Evolutionary conservation across 2,797 vertebrate species (phyloP), one percentile per base, ranked within the genome.

Genomic region (Pangasius sanitwongsei): DNA sequence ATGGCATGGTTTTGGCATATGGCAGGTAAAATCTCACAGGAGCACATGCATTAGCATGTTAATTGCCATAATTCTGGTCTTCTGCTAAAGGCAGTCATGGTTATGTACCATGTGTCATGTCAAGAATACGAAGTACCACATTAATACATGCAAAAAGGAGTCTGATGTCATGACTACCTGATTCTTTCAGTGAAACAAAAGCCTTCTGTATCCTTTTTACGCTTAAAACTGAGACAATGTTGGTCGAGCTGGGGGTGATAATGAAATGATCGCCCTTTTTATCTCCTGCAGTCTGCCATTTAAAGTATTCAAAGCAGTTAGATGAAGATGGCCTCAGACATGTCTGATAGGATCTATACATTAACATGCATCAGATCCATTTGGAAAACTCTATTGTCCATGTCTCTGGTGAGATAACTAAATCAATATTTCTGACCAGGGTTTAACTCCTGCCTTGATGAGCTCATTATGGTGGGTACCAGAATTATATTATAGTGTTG

Each of bases 371-470:
- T 88, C 89, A 87, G 80, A 87, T 78, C 75, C 65, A 70, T 90
- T 65, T 20, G 37, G 84, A 65, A 77, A 89, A 57, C 77, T 69
- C 72, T n/a, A 63, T 89, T 89, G 69, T 89, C 25, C 7, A 9
- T 8, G 44, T 61, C 69, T 87, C 65, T 50, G 41, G 31, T 75
- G 81, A 87, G 83, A 89, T 92, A 83, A 83, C 72, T 72, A 75
- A 88, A 92, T 90, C 90, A 90, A 89, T 90, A 83, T 86, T 53
- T 77, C 41, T 80, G 83, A 88, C 80, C 85, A 86, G 88, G 84
- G 55, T 87, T 89, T 87, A 74, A 90, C 90, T 91, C 89, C 84
- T 81, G 84, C 78, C 82, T 89, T 88, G 85, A 91, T 87, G 80
- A 89, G 69, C 70, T 81, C 59, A 67, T 70, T 74, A 78, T 83